A percentile compares a stretch with the other conserved stretches of the same genome.
Conservation (phyloP, 2,888 invertebrate species). For the Troglohyphantes excavatus region DNA sequence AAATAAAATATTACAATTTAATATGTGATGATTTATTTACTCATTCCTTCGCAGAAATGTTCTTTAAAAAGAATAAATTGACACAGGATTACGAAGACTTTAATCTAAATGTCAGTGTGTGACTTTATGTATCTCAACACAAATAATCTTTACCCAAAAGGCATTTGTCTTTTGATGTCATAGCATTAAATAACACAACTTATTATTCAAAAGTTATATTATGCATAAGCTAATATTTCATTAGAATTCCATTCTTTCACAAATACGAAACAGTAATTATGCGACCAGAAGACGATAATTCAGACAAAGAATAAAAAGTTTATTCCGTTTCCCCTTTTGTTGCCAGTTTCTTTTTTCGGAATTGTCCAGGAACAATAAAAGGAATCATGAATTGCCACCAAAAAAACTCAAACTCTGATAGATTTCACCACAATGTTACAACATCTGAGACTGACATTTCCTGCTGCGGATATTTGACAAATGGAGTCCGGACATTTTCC, state of each 20-base stretch:
- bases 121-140: background rate
- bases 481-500: conserved; percentile 57
- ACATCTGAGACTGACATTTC: conserved; percentile 60
- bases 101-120: background rate
- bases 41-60: too few species aligned
- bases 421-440: conserved; percentile 59
- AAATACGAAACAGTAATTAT: background rate
- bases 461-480: conserved; percentile 49
- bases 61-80: background rate
- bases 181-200: background rate
- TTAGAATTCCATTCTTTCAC: background rate
- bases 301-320: background rate
- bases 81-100: background rate
- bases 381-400: conserved; percentile 51
- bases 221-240: background rate
- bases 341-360: background rate
- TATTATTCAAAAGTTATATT: background rate
- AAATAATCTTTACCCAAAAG: conserved; percentile 4
- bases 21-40: too few species aligned
- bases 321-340: conserved; percentile 9
- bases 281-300: background rate
- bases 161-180: background rate
- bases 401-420: conserved; percentile 46
- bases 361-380: conserved; percentile 38
- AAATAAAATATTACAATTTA: too few species aligned